Evolutionary conservation across 2,797 vertebrate genomes (phyloP).

Genomic region (Lindbergichthys nudifrons): DNA sequence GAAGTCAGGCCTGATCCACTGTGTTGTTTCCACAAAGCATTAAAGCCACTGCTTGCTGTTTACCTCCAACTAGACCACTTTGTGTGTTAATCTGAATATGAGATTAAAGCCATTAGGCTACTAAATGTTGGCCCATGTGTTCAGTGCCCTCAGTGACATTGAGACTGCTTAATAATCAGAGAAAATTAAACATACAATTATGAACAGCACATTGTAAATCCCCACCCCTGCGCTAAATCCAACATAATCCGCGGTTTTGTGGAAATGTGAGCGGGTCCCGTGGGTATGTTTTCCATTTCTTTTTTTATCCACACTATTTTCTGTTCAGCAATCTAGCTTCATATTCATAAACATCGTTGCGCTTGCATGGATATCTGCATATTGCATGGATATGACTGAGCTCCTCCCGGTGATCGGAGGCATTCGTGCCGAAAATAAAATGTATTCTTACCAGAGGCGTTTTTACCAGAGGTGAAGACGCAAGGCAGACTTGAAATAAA

Average conservation of each 20-base stretch:
- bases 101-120: constrained; percentile 48
- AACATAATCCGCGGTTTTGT: constrained; percentile 70
- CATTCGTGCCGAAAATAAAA: constrained; percentile 34
- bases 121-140: constrained; percentile 35
- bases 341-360: constrained; percentile 34
- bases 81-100: constrained; percentile 29
- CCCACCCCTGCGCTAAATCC: constrained; percentile 72
- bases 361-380: constrained; percentile 36
- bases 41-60: constrained; percentile 17
- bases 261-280: constrained; percentile 72
- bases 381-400: constrained; percentile 25
- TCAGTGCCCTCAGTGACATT: constrained; percentile 71
- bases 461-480: constrained; percentile 32
- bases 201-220: constrained; percentile 75
- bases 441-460: constrained; percentile 33
- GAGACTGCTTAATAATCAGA: constrained; percentile 74
- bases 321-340: constrained; percentile 46
- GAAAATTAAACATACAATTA: constrained; percentile 80
- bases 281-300: constrained; percentile 40
- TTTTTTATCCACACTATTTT: constrained; percentile 30
- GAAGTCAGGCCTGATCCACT: constrained; percentile 27
- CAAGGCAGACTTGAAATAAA: constrained; percentile 23
- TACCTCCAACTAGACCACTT: background rate
- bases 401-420: constrained; percentile 35
- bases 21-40: constrained; percentile 12